Conservation (phyloP, 2,888 invertebrate species). For the Fragum whitleyi region DNA sequence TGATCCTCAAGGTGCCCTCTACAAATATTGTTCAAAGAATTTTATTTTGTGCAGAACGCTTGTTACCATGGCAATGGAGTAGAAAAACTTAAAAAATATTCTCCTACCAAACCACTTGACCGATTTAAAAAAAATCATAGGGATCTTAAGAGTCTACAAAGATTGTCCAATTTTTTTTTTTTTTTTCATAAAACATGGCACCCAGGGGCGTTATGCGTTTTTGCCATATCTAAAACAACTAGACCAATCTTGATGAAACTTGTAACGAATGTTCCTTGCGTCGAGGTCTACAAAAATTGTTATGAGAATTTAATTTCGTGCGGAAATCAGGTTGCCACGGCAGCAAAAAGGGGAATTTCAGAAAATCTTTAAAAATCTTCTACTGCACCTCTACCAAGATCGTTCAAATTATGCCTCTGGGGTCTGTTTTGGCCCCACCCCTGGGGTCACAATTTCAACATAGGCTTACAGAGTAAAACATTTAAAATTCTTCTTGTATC, state of each 20-base stretch:
- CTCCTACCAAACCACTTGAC: constrained; percentile 12
- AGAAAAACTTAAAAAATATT: constrained; percentile 24
- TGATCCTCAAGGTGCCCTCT: constrained; percentile 13
- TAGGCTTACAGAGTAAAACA: no score
- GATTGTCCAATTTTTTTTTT: background rate
- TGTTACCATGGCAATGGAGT: constrained; percentile 18
- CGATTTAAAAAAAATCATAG: background rate
- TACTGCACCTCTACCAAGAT: no score
- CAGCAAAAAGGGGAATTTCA: no score
- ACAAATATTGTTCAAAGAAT: constrained; percentile 20
- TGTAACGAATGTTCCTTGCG: background rate
- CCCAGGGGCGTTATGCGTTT: no score
- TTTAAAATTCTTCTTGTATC: no score
- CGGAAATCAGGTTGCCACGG: no score
- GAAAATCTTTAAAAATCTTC: no score
- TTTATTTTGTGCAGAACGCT: constrained; percentile 15
- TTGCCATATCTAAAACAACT: background rate
- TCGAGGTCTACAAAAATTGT: background rate
- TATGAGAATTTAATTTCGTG: no score
- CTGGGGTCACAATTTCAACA: no score
- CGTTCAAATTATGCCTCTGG: no score
- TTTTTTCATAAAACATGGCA: no score
- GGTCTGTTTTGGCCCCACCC: no score
- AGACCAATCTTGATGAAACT: background rate
- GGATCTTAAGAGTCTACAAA: background rate